Conservation (phyloP, 2,797 vertebrate genomes). For the Tolypeutes matacus region DNA sequence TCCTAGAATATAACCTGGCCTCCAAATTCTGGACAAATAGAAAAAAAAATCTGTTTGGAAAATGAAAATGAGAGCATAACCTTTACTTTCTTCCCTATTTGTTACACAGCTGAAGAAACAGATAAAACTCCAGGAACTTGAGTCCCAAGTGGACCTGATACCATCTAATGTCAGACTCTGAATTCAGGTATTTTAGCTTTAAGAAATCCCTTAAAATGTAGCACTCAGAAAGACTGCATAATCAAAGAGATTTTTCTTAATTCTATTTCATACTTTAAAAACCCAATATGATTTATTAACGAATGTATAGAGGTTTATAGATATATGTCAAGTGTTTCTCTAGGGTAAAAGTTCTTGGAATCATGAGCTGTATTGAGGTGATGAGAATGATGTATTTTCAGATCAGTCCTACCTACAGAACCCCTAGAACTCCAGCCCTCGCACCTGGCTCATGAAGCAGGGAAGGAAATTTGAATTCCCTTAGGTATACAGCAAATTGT, state of each 20-base stretch:
- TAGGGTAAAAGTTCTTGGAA: not conserved
- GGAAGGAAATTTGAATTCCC: not conserved
- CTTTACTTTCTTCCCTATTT: not conserved
- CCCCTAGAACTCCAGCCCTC: not conserved
- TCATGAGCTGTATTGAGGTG: not conserved
- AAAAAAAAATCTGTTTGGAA: not conserved
- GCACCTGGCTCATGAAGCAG: not conserved
- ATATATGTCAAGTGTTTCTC: not conserved
- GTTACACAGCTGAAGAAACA: not conserved
- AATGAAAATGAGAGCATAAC: not conserved
- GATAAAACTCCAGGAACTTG: not conserved
- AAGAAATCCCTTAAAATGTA: no score
- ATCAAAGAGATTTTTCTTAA: no score
- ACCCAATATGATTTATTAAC: not conserved
- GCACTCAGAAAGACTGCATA: not conserved
- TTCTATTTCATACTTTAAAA: not conserved
- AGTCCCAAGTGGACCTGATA: not conserved
- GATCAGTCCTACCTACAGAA: not conserved
- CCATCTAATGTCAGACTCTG: not conserved
- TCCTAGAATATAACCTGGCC: no score
- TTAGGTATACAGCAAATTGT: not conserved
- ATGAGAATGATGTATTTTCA: not conserved
- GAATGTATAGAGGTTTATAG: not conserved
- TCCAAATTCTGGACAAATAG: no score
- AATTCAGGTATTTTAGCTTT: not conserved